Base-by-base conservation (phyloP, 2,797 vertebrate genomes). In the Malurus splendens region DNA sequence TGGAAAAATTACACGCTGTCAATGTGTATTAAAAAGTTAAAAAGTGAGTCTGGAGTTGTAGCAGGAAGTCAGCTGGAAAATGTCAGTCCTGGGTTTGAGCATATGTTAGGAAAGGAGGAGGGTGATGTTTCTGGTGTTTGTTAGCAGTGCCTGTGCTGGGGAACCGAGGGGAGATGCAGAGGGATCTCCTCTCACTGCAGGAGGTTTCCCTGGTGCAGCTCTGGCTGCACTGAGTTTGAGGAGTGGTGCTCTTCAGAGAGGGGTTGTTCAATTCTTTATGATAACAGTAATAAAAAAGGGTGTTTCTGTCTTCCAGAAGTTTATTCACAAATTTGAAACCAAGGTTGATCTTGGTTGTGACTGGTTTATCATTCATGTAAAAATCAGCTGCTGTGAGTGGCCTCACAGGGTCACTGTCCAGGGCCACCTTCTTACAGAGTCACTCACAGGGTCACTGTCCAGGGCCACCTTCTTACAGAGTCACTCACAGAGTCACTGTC, bases 21-120 rank as follows among this genome's bases (percentile, higher is more conserved):
- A 59, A 1, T 59, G 36, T 39, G 57, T 27, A 19, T 76, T 84
- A 41, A 76, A 67, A 65, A 57, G 32, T 36, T 50, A 51, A 65
- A 56, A 68, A 68, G 52, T 18, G 54, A 85, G 80, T 30, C 41
- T 71, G 71, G 51, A 57, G 19, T 16, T 78, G 51, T 41, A 19
- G 12, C 62, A 71, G 62, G 66, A 92, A 78, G 74, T 91, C 80
- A 72, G 74, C 81, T 94, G 91, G 67, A 61, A 78, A 76, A 59
- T 45, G 33, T 84, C 82, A 28, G 19, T 27, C 1, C 42, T 62
- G 65, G 18, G 27, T 60, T 86, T 85, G 65, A 42, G 8, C 15
- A 6, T 36, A 7, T 6, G 7, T 51, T 80, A 1, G 54, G 73
- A 18, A 18, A 27, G 78, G 15, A 60, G 45, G 48, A 59, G 48